Percentiles rank a stretch among this genome's conserved stretches.
phyloP scores from a whole-genome alignment of 2,797 vertebrate genomes.

The Melanotaenia parkinsoni region DNA sequence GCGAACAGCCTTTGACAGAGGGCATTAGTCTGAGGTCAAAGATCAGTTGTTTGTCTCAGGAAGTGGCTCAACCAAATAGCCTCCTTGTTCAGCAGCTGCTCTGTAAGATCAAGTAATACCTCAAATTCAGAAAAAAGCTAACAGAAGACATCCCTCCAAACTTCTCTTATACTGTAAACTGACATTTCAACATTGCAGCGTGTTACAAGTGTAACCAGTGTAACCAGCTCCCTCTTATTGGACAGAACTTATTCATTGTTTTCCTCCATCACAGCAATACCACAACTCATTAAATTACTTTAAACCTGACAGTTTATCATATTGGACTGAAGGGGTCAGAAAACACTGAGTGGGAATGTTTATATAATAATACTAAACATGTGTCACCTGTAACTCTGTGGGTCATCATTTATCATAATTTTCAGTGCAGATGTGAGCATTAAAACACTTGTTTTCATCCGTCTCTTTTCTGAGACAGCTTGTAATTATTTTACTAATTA shows the following conservation, averaged over 20 bases:
- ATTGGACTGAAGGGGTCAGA: not conserved
- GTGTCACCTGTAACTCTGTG: not conserved
- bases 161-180: not conserved
- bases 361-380: not conserved
- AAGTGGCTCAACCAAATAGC: slow-evolving; percentile 86
- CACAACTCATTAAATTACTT: not conserved
- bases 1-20: slow-evolving; percentile 60
- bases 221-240: slow-evolving; percentile 19
- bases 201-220: not conserved
- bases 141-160: not conserved
- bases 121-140: not conserved
- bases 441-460: not conserved
- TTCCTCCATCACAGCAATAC: not conserved
- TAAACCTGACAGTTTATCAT: not conserved
- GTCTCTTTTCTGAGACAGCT: not conserved
- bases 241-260: not conserved
- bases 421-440: not conserved
- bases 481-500: not conserved
- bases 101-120: slow-evolving; percentile 68
- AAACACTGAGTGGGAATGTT: not conserved
- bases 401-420: not conserved
- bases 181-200: not conserved
- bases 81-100: slow-evolving; percentile 85
- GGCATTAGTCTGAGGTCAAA: slow-evolving; percentile 79
- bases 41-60: slow-evolving; percentile 83